Evolutionary conservation across 2,113 vertebrate genomes (phyloP), one percentile per base, ranked within the genome.

Genomic region (Apteryx mantelli): DNA sequence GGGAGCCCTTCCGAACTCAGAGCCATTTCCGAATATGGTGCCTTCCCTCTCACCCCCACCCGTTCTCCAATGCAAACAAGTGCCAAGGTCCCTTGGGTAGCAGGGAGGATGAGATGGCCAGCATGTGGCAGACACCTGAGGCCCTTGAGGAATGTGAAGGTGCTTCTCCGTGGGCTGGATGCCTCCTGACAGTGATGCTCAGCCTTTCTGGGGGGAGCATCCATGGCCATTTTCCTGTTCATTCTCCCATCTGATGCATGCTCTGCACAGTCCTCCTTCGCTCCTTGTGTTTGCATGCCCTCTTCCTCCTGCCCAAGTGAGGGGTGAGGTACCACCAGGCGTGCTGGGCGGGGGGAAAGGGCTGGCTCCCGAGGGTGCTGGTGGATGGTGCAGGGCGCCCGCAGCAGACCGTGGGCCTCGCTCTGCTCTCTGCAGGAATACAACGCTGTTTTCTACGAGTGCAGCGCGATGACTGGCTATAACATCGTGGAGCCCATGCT

Each of bases 391-490:
- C 17, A 9, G 46, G 11, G 69, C 70, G 58, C 71, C 77, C 82
- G 68, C n/a, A 86, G 69, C 60, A 36, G 63, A 60, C 1, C 0
- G 2, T 44, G 32, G 32, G 36, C 24, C 77, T 82, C 56, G 40
- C 56, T 97, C 71, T 96, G 71, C 52, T 97, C 71, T 94, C 84
- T 85, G 73, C 98, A 99, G 99, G 98, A 98, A 64, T 98, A 98
- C 94, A 94, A 98, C 66, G 98, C 98, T 88, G 93, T 98, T 74
- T 99, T 99, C 97, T 98, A 98, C 3, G 98, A 99, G 97, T 99
- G 99, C 97, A 99, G 99, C 0, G 98, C 98, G 1, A 98, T 97
- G 96, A 98, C 94, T 53, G 98, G 98, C 69, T 86, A 89, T 30
- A 98, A 99, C 93, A 86, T 98, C 79, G 93, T 96, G 64, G 98